Conservation (phyloP, 2,888 invertebrate genomes). For the Cheilosia grossa region DNA sequence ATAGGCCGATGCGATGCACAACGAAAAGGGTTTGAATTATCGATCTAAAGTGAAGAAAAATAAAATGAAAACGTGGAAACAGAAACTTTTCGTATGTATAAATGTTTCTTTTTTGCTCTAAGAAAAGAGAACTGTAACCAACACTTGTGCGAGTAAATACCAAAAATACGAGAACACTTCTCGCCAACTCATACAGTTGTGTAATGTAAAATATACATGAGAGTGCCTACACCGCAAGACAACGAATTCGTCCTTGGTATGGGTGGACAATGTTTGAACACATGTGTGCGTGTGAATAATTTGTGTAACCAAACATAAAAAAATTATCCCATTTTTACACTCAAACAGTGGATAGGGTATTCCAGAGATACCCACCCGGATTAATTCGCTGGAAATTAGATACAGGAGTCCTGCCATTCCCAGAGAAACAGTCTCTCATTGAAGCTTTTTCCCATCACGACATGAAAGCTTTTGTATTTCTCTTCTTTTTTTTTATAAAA, state of each 20-base stretch:
- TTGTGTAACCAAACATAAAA: constrained; percentile 29
- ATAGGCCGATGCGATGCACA: constrained; percentile 1
- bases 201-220: not conserved
- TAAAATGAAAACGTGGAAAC: constrained; percentile 22
- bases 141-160: constrained; percentile 14
- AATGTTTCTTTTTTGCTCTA: constrained; percentile 1
- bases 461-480: constrained; percentile 17
- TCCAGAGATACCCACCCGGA: constrained; percentile 12
- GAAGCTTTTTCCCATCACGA: constrained; percentile 4
- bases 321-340: not conserved
- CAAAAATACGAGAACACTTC: not conserved
- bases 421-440: constrained; percentile 16
- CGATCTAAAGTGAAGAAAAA: constrained; percentile 28
- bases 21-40: constrained; percentile 54
- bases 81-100: constrained; percentile 38
- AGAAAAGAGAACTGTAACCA: constrained; percentile 6
- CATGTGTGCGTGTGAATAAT: constrained; percentile 2
- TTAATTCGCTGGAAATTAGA: constrained; percentile 44
- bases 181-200: not conserved
- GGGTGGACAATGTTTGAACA: not conserved
- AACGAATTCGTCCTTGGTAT: constrained; percentile 23
- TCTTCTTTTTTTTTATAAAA: not conserved
- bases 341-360: not conserved
- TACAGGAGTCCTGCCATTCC: not conserved
- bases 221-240: constrained; percentile 27